These are phyloP conservation scores for Eulemur macaco DNA, from an alignment of 2,113 vertebrate genomes.

Conservation along the genomic window DNA sequence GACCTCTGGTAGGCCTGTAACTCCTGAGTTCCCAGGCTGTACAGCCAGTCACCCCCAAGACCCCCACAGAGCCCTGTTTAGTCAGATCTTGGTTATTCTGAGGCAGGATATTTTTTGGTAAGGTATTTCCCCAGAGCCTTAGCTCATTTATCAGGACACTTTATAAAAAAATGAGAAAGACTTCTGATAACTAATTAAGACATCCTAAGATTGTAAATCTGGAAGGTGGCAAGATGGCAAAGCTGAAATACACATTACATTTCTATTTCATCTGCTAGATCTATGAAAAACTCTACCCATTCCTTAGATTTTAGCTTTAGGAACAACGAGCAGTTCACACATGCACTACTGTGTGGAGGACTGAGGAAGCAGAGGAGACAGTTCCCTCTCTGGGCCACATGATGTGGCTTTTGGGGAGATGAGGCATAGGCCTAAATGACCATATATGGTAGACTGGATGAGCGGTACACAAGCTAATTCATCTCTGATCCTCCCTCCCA, in stretches of 20 bases:
- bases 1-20: neutral
- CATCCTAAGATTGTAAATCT: neutral
- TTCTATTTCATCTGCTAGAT: neutral
- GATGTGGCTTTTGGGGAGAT: neutral
- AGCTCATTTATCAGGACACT: neutral
- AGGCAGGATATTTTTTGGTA: neutral
- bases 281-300: neutral
- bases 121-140: neutral
- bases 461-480: neutral
- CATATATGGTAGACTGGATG: neutral
- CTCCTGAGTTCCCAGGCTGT: neutral
- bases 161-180: neutral
- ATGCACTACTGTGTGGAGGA: neutral
- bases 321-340: neutral
- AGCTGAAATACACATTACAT: neutral
- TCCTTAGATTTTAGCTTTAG: neutral
- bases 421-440: neutral
- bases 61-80: neutral
- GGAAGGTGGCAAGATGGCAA: neutral
- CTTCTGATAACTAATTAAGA: neutral
- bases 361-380: neutral
- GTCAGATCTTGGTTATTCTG: neutral
- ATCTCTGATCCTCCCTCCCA: neutral
- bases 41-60: neutral
- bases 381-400: neutral